Evolutionary conservation across 1,140 invertebrate species (phyloP), one percentile per base, ranked within the genome.

Genomic region (Pissodes strobi): DNA sequence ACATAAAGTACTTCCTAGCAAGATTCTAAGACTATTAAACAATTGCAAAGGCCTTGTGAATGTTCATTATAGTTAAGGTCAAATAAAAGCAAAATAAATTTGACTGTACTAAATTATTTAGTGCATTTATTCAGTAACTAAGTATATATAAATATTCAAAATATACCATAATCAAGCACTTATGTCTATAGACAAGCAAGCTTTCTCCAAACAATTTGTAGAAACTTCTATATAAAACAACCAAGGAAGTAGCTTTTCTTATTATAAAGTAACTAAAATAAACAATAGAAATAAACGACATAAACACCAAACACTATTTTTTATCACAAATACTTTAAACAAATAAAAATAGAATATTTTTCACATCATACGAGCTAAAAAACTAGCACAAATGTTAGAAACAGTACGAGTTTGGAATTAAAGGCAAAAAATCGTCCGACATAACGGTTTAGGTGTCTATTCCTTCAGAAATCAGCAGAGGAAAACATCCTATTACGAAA

Each of bases 401-500:
- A 60, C 30, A 5, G 27, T 43, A 23, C 25, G 8, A 66, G 49
- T 60, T 60, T 22, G 55, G 27, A 65, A 48, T 21, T 15, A 27
- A 17, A 53, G 27, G 27, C 4, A 43, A 56, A 46, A 64, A 70
- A 65, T 38, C 15, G 41, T 66, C 34, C 51, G 62, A 67, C 69
- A 70, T 68, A 67, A 70, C 69, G 66, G 69, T 70, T 66, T 48
- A 48, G 60, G 34, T 52, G 49, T 69, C 25, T 17, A 62, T 67
- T 41, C 9, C 45, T 43, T 45, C 58, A 34, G 62, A 30, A 59
- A 37, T 57, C 62, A 5, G 53, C 69, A 69, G n/a, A n/a, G 56
- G 58, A 74, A 75, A 76, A 75, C 74, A 72, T 74, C 62, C 57
- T 41, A 70, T 74, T 72, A 69, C 67, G 68, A 73, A 76, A 74